These are phyloP conservation scores for Potamarius usumacintae DNA, from an alignment of 2,113 vertebrate genomes.

Conservation along the genomic window DNA sequence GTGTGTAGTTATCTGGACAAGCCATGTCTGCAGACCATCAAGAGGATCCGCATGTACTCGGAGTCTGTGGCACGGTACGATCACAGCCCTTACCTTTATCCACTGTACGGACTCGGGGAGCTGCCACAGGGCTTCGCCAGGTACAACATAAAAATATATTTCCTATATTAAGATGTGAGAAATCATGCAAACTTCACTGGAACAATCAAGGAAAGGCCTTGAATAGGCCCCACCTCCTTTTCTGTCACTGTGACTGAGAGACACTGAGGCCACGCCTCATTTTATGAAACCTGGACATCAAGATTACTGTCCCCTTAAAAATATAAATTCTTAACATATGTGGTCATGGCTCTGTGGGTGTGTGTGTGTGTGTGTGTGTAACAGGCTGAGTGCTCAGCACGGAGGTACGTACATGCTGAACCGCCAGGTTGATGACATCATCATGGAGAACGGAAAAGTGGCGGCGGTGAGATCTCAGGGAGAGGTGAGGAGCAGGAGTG, in stretches of 20 bases:
- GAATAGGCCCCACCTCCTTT: background rate
- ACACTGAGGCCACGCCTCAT: background rate
- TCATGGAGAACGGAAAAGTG: constrained; percentile 86
- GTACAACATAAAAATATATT: constrained; percentile 49
- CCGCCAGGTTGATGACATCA: constrained; percentile 87
- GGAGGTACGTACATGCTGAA: constrained; percentile 91
- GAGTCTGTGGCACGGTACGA: constrained; percentile 69
- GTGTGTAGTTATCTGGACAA: constrained; percentile 72
- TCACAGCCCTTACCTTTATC: constrained; percentile 74
- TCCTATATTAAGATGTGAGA: background rate
- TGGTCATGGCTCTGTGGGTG: constrained; percentile 11
- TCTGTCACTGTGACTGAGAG: background rate
- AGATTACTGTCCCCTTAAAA: background rate
- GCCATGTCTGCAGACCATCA: constrained; percentile 70
- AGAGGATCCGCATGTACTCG: constrained; percentile 68
- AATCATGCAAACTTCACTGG: background rate
- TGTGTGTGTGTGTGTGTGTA: constrained; percentile 40
- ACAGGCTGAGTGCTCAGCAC: constrained; percentile 88
- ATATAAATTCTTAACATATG: background rate
- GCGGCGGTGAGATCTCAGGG: constrained; percentile 90
- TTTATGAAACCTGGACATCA: background rate
- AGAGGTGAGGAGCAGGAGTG: constrained; percentile 71
- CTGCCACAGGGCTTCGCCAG: constrained; percentile 74
- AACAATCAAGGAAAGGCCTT: background rate
- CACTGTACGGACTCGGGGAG: constrained; percentile 73